Evolutionary conservation across 2,888 invertebrate species (phyloP).

Genomic region (Koerneria pararmatus): DNA sequence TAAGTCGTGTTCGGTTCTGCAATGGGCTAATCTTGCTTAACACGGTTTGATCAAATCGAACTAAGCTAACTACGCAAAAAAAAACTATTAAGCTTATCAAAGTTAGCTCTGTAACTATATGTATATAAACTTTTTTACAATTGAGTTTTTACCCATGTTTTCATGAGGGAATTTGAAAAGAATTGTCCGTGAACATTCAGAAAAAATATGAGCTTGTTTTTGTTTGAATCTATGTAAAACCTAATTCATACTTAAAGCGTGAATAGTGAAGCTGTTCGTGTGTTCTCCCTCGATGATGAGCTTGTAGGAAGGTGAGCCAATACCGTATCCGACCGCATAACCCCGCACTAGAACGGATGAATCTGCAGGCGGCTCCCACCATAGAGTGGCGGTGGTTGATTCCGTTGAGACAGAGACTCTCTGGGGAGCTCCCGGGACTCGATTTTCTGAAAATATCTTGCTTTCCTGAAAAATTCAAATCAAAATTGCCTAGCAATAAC

Average conservation of each 20-base stretch:
- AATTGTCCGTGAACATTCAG: no score
- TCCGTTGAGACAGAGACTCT: conserved; percentile 46
- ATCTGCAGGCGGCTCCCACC: conserved; percentile 54
- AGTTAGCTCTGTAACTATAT: no score
- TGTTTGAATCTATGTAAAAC: conserved; percentile 31
- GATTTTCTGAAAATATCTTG: conserved; percentile 50
- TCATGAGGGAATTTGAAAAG: no score
- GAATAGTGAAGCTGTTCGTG: conserved; percentile 49
- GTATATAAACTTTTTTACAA: no score
- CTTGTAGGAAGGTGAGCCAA: conserved; percentile 46
- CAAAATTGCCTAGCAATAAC: no score
- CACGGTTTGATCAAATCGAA: neutral
- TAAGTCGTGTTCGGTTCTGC: conserved; percentile 48
- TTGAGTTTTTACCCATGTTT: no score
- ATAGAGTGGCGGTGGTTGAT: conserved; percentile 46
- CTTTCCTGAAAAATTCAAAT: no score
- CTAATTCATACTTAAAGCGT: conserved; percentile 45
- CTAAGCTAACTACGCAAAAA: neutral
- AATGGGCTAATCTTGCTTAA: conserved; percentile 3
- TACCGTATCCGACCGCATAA: conserved; percentile 50
- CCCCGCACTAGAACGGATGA: conserved; percentile 51
- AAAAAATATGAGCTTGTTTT: no score
- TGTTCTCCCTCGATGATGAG: conserved; percentile 55
- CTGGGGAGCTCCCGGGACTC: conserved; percentile 55
- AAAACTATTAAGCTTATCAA: no score